Evolutionary conservation across 2,888 invertebrate species (phyloP).

Genomic region (Polymixis lichenea): DNA sequence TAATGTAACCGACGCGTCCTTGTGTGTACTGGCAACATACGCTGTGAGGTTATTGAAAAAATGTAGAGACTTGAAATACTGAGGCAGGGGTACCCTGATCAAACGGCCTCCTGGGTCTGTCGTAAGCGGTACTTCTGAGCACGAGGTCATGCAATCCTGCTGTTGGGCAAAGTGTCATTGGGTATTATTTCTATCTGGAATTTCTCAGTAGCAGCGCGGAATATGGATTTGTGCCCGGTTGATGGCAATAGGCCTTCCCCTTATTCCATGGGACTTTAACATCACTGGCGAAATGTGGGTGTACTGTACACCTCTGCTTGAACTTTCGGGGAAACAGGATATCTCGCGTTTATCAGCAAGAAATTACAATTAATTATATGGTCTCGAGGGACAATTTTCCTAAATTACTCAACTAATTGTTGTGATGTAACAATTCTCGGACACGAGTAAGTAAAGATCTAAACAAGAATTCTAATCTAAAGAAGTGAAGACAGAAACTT

Average conservation of each 20-base stretch:
- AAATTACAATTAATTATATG: constrained; percentile 4
- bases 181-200: too few relatives aligned
- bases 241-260: too few relatives aligned
- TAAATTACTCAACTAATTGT: constrained; percentile 21
- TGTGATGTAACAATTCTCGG: constrained; percentile 13
- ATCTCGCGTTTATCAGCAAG: neutral
- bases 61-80: neutral
- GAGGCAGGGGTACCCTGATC: neutral
- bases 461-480: constrained; percentile 3
- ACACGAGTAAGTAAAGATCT: neutral
- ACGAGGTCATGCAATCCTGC: too few relatives aligned
- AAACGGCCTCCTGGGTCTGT: too few relatives aligned
- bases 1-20: constrained; percentile 32
- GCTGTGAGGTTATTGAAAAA: constrained; percentile 12
- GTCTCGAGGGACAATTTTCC: neutral
- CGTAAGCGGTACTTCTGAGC: too few relatives aligned
- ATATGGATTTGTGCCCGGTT: too few relatives aligned
- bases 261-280: too few relatives aligned
- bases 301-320: too few relatives aligned
- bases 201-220: too few relatives aligned
- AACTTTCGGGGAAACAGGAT: too few relatives aligned
- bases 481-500: neutral
- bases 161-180: too few relatives aligned
- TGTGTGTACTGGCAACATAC: constrained; percentile 1
- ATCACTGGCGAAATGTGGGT: too few relatives aligned